A percentile compares a stretch with the other conserved stretches of the same genome.
Evolutionary conservation across 1,140 invertebrate genomes (phyloP).

Genomic region (Goniozus legneri): DNA sequence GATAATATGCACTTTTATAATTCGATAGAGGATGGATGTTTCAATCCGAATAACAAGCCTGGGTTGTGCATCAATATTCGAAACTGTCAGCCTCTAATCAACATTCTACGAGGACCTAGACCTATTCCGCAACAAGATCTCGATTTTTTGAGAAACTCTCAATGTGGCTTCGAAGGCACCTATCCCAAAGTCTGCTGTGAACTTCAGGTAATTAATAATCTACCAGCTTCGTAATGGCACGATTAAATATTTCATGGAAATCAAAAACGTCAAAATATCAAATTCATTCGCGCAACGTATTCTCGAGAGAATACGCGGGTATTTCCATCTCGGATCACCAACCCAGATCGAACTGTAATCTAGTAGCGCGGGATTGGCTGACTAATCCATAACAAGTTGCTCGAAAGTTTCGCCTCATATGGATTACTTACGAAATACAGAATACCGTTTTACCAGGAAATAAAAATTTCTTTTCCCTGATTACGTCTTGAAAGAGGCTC

Average conservation of each 20-base stretch:
- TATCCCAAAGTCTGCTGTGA: slow-evolving; percentile 58
- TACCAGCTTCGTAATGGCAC: not conserved
- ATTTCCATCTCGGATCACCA: too few relatives aligned
- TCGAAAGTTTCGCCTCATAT: too few relatives aligned
- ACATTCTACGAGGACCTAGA: slow-evolving; percentile 37
- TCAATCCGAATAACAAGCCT: slow-evolving; percentile 11
- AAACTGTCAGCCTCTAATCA: slow-evolving; percentile 30
- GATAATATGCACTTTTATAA: slow-evolving; percentile 2
- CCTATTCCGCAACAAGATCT: slow-evolving; percentile 37
- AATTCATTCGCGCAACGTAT: too few relatives aligned
- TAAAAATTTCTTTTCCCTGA: too few relatives aligned
- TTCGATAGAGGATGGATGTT: slow-evolving; percentile 25
- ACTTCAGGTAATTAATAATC: slow-evolving; percentile 15
- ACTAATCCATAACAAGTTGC: too few relatives aligned
- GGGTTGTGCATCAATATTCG: slow-evolving; percentile 36
- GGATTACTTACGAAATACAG: too few relatives aligned
- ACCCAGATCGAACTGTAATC: too few relatives aligned
- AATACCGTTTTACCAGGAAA: too few relatives aligned
- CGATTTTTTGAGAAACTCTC: slow-evolving; percentile 41
- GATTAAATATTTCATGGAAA: slow-evolving; percentile 4
- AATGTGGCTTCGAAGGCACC: slow-evolving; percentile 56
- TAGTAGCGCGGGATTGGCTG: too few relatives aligned
- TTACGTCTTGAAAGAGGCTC: too few relatives aligned
- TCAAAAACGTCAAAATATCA: too few relatives aligned
- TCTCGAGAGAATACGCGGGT: too few relatives aligned